A percentile compares a stretch with the other conserved stretches of the same genome.
Conservation (phyloP, 2,888 invertebrate genomes). For the Cheilosia pagana region DNA sequence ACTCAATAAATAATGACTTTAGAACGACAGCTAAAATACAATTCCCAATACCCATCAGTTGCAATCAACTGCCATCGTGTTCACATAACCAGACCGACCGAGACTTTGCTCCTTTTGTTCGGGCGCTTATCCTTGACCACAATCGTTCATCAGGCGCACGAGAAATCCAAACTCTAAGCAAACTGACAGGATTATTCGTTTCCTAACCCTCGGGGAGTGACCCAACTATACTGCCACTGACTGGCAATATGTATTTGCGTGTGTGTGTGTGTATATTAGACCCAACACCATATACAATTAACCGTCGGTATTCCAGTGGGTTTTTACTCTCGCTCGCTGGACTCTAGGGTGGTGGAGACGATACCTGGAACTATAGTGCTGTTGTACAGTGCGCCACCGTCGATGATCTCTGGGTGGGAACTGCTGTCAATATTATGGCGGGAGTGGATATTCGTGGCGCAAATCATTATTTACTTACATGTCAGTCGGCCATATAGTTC, state of each 20-base stretch:
- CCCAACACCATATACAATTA: constrained; percentile 65
- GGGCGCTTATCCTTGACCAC: constrained; percentile 74
- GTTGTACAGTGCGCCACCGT: constrained; percentile 11
- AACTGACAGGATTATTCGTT: constrained; percentile 74
- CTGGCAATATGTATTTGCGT: constrained; percentile 43
- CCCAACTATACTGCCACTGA: constrained; percentile 41
- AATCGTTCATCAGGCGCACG: constrained; percentile 68
- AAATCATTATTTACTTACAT: constrained; percentile 72
- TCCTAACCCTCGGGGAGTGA: constrained; percentile 59
- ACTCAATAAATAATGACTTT: constrained; percentile 70
- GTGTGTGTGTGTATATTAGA: constrained; percentile 22
- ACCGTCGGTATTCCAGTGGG: constrained; percentile 51
- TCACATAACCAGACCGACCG: constrained; percentile 52
- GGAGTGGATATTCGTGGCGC: constrained; percentile 48
- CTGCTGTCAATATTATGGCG: constrained; percentile 60
- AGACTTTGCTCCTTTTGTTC: constrained; percentile 48
- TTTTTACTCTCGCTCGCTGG: constrained; percentile 14
- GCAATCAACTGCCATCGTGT: constrained; percentile 70
- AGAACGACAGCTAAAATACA: constrained; percentile 60
- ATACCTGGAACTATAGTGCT: constrained; percentile 30
- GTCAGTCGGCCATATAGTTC: constrained; percentile 44
- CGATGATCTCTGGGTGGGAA: constrained; percentile 62
- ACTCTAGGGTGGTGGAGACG: not conserved
- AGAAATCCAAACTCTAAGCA: constrained; percentile 72
- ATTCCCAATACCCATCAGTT: constrained; percentile 65